A percentile compares a stretch with the other conserved stretches of the same genome.
Conservation (phyloP, 2,888 invertebrate genomes). For the Caenorhabditis panamensis region DNA sequence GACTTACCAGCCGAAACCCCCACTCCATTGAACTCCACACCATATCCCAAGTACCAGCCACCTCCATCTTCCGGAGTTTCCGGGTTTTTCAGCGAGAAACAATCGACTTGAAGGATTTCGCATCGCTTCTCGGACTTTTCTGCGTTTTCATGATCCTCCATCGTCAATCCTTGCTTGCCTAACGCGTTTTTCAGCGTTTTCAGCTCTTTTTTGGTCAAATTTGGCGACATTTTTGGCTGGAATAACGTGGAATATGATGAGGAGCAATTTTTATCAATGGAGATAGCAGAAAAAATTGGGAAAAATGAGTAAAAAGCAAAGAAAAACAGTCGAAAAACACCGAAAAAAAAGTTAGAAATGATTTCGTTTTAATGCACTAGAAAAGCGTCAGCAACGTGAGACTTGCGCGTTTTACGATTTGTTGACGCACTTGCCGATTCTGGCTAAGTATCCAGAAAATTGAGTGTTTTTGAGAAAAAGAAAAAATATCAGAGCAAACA, state of each 20-base stretch:
- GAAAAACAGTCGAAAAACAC: background rate
- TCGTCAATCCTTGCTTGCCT: constrained; percentile 44
- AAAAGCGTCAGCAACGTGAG: constrained; percentile 22
- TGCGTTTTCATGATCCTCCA: constrained; percentile 29
- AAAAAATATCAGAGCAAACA: no score
- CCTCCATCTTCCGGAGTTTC: constrained; percentile 33
- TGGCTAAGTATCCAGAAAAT: no score
- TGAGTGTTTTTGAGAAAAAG: no score
- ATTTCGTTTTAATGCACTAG: background rate
- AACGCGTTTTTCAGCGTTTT: constrained; percentile 44
- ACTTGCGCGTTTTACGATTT: no score
- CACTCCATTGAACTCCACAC: constrained; percentile 69
- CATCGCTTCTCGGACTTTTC: constrained; percentile 4
- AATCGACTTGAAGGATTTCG: constrained; percentile 37
- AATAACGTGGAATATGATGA: no score
- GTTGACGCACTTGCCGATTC: background rate
- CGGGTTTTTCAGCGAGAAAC: constrained; percentile 15
- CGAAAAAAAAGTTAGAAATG: constrained; percentile 4
- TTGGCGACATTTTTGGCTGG: constrained; percentile 1
- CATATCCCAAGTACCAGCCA: constrained; percentile 73
- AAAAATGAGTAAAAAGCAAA: background rate
- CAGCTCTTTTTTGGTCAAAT: constrained; percentile 34
- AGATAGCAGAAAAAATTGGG: background rate
- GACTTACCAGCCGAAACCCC: constrained; percentile 43
- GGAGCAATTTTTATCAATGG: background rate